A percentile compares a stretch with the other conserved stretches of the same genome.
Conservation (phyloP, 2,888 invertebrate genomes). For the Coleophora flavipennella region DNA sequence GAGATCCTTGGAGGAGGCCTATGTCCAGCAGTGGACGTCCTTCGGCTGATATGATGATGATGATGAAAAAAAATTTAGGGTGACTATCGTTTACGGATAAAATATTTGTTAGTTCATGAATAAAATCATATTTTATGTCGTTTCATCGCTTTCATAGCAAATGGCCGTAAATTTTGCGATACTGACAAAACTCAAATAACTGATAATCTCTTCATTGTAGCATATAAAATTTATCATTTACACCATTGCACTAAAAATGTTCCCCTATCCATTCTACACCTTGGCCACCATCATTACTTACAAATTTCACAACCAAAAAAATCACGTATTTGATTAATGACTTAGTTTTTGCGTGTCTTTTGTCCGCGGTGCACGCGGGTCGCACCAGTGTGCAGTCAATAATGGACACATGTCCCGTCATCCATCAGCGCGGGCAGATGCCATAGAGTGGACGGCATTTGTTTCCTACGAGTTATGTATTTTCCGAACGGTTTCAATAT, state of each 20-base stretch:
- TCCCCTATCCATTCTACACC: neutral
- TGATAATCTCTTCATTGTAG: too few relatives aligned
- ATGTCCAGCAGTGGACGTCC: too few relatives aligned
- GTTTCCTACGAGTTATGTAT: slow-evolving; percentile 38
- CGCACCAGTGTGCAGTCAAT: slow-evolving; percentile 38
- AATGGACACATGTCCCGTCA: slow-evolving; percentile 66
- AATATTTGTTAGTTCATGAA: too few relatives aligned
- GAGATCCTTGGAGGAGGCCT: too few relatives aligned
- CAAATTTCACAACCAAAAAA: slow-evolving; percentile 36
- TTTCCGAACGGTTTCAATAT: slow-evolving; percentile 37
- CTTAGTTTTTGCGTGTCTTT: slow-evolving; percentile 39
- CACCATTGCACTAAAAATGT: too few relatives aligned
- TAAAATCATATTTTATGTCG: too few relatives aligned
- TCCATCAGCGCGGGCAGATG: slow-evolving; percentile 59
- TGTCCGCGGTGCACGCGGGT: slow-evolving; percentile 25
- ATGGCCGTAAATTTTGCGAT: neutral
- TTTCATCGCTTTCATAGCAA: too few relatives aligned
- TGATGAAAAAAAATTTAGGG: too few relatives aligned
- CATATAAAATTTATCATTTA: too few relatives aligned
- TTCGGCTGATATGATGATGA: too few relatives aligned
- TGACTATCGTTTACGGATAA: too few relatives aligned
- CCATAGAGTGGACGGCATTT: slow-evolving; percentile 41
- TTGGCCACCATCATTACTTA: slow-evolving; percentile 5
- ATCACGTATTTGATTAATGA: slow-evolving; percentile 60
- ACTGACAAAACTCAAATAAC: neutral